Evolutionary conservation across 1,140 invertebrate genomes (phyloP), one percentile per base, ranked within the genome.

Genomic region (Drosophila yakuba): DNA sequence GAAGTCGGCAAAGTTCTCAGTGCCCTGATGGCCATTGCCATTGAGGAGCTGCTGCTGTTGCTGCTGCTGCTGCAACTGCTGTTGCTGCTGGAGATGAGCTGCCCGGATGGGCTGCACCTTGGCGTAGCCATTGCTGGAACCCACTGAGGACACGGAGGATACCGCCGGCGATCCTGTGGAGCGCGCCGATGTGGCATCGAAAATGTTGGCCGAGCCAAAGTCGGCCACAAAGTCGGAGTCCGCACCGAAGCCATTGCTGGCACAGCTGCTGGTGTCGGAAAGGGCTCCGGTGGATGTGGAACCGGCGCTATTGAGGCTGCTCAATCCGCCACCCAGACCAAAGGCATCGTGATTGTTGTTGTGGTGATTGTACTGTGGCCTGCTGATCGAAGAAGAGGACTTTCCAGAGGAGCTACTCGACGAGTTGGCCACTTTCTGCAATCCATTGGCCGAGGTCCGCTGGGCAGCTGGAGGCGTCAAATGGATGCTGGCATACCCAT

Each of bases 1-100:
- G 91, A 96, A 96, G 91, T 96, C 95, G 7, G 95, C 95, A 92
- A 96, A 96, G 41, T 95, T 92, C 72, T 89, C 92, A 28, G 80
- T 50, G 14, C 52, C 52, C 44, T 63, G 44, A 15, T 36, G 45
- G 17, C 66, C 75, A 44, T 61, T 83, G 2, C 84, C 84, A 54
- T 89, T 88, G 23, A 83, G 75, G 25, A 73, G 60, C 32, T 58
- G 60, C n/a, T 74, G 72, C 23, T 80, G 59, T 28, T 66, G 59
- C 17, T 68, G 55, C 23, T 67, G 41, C 23, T 72, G 77, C 10
- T 71, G 76, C 44, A 74, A 76, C 5, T 84, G 79, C 15, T 84
- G 84, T 17, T 79, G 78, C 51, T 88, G 83, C 14, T 74, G 83
- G 5, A 90, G 63, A 54, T 91, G 85, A 8, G 88, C 88, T 23